These are phyloP conservation scores for Triplophysa rosa DNA, from an alignment of 2,113 vertebrate genomes.

Conservation along the genomic window DNA sequence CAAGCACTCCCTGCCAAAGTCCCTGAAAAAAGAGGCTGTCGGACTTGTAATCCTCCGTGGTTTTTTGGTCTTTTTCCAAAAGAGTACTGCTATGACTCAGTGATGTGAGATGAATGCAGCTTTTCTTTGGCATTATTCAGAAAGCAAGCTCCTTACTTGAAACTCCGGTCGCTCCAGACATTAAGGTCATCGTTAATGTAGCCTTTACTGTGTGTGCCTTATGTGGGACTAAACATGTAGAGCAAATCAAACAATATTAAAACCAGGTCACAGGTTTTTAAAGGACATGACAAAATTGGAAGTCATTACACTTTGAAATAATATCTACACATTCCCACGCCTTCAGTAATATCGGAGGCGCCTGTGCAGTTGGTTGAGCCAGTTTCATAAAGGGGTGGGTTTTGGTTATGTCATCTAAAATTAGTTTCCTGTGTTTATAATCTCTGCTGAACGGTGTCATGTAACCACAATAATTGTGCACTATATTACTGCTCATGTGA, in stretches of 20 bases:
- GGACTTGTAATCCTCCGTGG: conserved; percentile 55
- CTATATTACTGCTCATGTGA: neutral
- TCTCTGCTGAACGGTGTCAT: neutral
- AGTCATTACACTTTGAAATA: conserved; percentile 43
- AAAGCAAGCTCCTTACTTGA: conserved; percentile 50
- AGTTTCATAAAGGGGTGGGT: no score
- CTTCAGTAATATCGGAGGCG: conserved; percentile 21
- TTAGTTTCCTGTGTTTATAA: no score
- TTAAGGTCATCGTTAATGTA: conserved; percentile 64
- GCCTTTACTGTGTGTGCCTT: conserved; percentile 52
- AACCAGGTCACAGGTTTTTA: conserved; percentile 59
- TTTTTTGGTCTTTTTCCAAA: conserved; percentile 27
- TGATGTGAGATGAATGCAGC: conserved; percentile 30
- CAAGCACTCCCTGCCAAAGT: conserved; percentile 52
- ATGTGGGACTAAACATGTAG: conserved; percentile 60
- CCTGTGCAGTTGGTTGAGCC: no score
- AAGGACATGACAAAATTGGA: conserved; percentile 36
- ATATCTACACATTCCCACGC: conserved; percentile 8
- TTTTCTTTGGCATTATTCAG: conserved; percentile 28
- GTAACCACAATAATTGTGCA: neutral
- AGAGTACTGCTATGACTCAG: neutral
- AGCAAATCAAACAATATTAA: conserved; percentile 60
- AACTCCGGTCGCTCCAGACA: conserved; percentile 46
- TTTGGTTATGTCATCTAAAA: no score
- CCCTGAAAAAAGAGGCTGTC: conserved; percentile 24